Percentiles rank a stretch among this genome's conserved stretches.
Conservation (phyloP, 2,797 vertebrate species). For the Amphiprion clarkii region DNA sequence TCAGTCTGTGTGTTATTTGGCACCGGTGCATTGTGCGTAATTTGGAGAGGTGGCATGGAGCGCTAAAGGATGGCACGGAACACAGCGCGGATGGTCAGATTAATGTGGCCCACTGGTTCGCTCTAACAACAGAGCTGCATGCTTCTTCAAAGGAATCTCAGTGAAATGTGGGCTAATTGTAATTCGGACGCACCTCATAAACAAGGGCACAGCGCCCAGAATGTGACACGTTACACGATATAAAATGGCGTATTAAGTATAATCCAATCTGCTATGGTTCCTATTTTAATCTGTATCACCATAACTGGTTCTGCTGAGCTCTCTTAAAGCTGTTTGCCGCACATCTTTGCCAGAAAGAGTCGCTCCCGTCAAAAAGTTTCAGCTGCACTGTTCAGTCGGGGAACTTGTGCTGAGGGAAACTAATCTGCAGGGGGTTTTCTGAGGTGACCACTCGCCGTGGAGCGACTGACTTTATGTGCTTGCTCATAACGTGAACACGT, state of each 20-base stretch:
- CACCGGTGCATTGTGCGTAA: constrained; percentile 42
- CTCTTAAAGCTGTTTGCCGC: constrained; percentile 64
- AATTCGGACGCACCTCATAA: constrained; percentile 77
- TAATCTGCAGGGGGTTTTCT: constrained; percentile 52
- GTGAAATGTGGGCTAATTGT: constrained; percentile 78
- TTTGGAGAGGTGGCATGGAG: constrained; percentile 42
- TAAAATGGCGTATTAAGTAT: constrained; percentile 79
- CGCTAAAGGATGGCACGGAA: constrained; percentile 25
- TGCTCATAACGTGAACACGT: constrained; percentile 59
- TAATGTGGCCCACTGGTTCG: constrained; percentile 42
- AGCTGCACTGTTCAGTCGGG: constrained; percentile 9
- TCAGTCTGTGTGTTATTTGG: constrained; percentile 26
- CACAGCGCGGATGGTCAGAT: constrained; percentile 51
- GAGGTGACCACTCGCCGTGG: constrained; percentile 55
- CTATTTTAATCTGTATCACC: constrained; percentile 80
- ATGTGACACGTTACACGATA: constrained; percentile 76
- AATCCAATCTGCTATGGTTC: constrained; percentile 81
- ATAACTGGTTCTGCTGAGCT: constrained; percentile 65
- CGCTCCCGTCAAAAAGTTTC: constrained; percentile 60
- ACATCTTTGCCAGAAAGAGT: constrained; percentile 65
- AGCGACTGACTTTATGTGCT: constrained; percentile 29
- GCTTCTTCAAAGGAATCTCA: constrained; percentile 56
- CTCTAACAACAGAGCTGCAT: not conserved
- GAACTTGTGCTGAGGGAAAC: constrained; percentile 45
- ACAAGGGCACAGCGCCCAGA: constrained; percentile 80